A percentile compares a stretch with the other conserved stretches of the same genome.
These are phyloP conservation scores for Remorina albescens DNA, from an alignment of 2,797 vertebrate genomes.

Conservation along the genomic window DNA sequence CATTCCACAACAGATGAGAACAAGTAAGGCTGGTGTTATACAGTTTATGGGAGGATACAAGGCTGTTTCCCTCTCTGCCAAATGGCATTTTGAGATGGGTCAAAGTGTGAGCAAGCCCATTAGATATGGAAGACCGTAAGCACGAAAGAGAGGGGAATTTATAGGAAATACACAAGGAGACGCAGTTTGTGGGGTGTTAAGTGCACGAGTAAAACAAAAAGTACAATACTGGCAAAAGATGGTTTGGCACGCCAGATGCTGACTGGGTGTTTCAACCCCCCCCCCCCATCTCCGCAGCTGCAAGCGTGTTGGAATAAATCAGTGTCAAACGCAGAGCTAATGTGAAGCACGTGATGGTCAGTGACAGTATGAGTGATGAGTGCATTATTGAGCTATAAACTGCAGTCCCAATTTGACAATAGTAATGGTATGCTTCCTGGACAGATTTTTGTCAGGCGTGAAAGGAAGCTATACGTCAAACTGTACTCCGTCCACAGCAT, in stretches of 20 bases:
- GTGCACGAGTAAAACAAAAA: conserved; percentile 41
- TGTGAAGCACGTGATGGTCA: conserved; percentile 71
- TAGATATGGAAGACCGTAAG: not conserved
- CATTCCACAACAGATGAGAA: conserved; percentile 47
- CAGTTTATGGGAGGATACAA: conserved; percentile 49
- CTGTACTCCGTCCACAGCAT: conserved; percentile 30
- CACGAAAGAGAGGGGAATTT: conserved; percentile 8
- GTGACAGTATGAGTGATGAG: conserved; percentile 80
- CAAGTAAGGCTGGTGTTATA: conserved; percentile 36
- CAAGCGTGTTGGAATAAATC: conserved; percentile 72
- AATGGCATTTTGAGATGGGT: conserved; percentile 49
- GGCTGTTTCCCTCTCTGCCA: conserved; percentile 48
- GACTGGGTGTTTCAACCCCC: conserved; percentile 47
- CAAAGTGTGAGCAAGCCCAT: conserved; percentile 29
- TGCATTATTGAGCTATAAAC: conserved; percentile 83
- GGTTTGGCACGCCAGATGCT: conserved; percentile 59
- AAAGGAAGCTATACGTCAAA: conserved; percentile 60
- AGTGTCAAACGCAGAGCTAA: conserved; percentile 71
- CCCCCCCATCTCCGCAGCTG: conserved; percentile 14
- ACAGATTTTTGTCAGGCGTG: conserved; percentile 65
- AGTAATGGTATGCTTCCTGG: conserved; percentile 69
- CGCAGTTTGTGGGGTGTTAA: conserved; percentile 31
- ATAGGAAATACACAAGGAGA: conserved; percentile 8
- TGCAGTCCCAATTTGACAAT: conserved; percentile 71
- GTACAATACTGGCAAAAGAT: conserved; percentile 32